These are phyloP conservation scores for Gymnoscopelus braueri DNA, from an alignment of 2,797 vertebrate genomes.

Conservation along the genomic window DNA sequence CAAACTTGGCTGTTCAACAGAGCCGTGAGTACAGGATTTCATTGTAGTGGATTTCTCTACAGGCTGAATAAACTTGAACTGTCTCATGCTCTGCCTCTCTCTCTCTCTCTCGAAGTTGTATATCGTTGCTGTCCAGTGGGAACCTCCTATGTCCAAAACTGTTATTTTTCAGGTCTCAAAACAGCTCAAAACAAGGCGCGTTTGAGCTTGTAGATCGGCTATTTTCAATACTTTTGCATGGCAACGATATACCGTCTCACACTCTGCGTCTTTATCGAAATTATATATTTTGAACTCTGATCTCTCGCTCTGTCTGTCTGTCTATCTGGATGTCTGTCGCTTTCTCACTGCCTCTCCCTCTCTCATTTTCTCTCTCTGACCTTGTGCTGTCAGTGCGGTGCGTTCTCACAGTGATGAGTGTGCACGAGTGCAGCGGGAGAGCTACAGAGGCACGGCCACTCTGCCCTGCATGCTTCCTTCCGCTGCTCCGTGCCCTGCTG, in stretches of 20 bases:
- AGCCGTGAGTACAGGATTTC: too few species aligned
- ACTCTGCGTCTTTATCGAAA: too few species aligned
- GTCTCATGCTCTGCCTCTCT: not conserved
- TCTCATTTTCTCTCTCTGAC: slow-evolving; percentile 24
- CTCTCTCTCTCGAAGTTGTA: not conserved
- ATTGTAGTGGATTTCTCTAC: too few species aligned
- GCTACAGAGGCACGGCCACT: slow-evolving; percentile 41
- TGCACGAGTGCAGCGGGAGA: slow-evolving; percentile 23
- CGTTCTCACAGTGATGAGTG: slow-evolving; percentile 47
- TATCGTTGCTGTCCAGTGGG: too few species aligned
- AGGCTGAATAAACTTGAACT: not conserved
- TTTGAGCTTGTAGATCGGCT: too few species aligned
- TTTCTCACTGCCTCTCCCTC: not conserved
- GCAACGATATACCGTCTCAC: too few species aligned
- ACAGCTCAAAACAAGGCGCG: too few species aligned
- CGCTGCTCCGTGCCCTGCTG: too few species aligned
- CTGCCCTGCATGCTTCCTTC: slow-evolving; percentile 15
- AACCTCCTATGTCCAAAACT: not conserved
- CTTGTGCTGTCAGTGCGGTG: slow-evolving; percentile 44
- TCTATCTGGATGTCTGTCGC: not conserved
- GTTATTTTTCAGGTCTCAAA: too few species aligned
- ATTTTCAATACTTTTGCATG: too few species aligned
- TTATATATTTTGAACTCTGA: too few species aligned
- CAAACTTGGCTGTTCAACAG: not conserved
- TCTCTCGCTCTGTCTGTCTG: slow-evolving; percentile 1